Evolutionary conservation across 92 coral and sea anemone genomes (phyloP), one percentile per base, ranked within the genome.

Genomic region (Parazoanthus darwini): DNA sequence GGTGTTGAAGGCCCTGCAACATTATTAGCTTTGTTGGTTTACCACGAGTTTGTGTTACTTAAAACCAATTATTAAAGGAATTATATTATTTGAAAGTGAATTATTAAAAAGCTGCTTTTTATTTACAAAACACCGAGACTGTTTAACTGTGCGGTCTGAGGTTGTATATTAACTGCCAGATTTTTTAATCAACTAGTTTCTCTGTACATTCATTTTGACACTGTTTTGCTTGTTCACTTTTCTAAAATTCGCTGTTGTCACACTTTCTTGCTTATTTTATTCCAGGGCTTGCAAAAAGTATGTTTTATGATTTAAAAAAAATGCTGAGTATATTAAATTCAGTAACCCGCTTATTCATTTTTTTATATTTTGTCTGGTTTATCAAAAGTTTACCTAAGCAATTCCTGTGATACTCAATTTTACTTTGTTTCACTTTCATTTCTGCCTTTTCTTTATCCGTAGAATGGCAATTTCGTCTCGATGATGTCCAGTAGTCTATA

Each of bases 11-110:
- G 8, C 15, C 29, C 50, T 14, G 5, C 80, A 76, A 76, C 80
- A 76, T 23, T 10, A 46, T 39, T 44, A 29, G 67, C 70, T 25
- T 48, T 25, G 67, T 56, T 54, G 83, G 42, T 56, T 50, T 13
- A 58, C 85, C 85, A 63, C 50, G 73, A 58, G 85, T 20, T 81
- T 81, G 13, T 29, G 7, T 59, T 35, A 36, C n/a, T 63, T 63
- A 6, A 58, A 37, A 81, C 71, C 8, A 81, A 29, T 18, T 23
- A 33, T 22, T 18, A 7, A 37, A 22, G 46, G 54, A 81, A 20
- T 63, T 81, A 18, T 23, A 37, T 59, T 16, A 20, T 81, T 65
- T 81, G 48, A 58, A 35, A 81, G 42, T 81, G 33, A 81, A 81
- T 58, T 37, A 81, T 81, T 81, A 38, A 81, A 37, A 23, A 63